Evolutionary conservation across 2,113 vertebrate genomes (phyloP), one percentile per base, ranked within the genome.

Genomic region (Tragulus kanchil): DNA sequence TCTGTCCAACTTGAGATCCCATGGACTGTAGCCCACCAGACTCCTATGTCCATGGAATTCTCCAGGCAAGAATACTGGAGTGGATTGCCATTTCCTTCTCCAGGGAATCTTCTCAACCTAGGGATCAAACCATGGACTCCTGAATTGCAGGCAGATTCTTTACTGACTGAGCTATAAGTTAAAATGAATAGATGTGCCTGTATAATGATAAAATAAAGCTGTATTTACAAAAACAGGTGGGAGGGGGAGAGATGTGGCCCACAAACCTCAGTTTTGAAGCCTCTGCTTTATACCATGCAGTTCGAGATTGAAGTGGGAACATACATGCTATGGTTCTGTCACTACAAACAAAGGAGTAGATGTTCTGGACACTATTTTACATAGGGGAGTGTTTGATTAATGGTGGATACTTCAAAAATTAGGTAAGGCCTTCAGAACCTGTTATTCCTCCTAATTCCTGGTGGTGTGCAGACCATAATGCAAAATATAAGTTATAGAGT

Each of bases 241-340:
- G 21, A 9, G 12, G 75, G 31, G 64, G 52, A 59, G 65, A 8
- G 84, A 31, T 71, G 58, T 86, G n/a, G 21, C 5, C 5, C 8
- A 28, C 7, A 10, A 81, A 1, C 6, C 56, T 11, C 11, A 17
- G 19, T 85, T 85, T 87, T 21, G 19, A 25, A 86, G 15, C 4
- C 2, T 0, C 17, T 62, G 21, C 16, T 87, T 78, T 31, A 15
- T 17, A 58, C 15, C 31, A 11, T 1, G 0, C 23, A 5, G 28
- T 1, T 92, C 13, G 1, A 50, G 5, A 26, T 31, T 15, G n/a
- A 23, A 83, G 14, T 58, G n/a, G 23, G 62, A 42, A 19, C n/a
- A 73, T 3, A 58, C 85, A 59, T n/a, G 11, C 25, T 23, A 36
- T 3, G n/a, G 13, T 58, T 21, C 9, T 42, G 10, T 15, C 23